Conservation (phyloP, 2,113 vertebrate genomes). For the Sylvia atricapilla region DNA sequence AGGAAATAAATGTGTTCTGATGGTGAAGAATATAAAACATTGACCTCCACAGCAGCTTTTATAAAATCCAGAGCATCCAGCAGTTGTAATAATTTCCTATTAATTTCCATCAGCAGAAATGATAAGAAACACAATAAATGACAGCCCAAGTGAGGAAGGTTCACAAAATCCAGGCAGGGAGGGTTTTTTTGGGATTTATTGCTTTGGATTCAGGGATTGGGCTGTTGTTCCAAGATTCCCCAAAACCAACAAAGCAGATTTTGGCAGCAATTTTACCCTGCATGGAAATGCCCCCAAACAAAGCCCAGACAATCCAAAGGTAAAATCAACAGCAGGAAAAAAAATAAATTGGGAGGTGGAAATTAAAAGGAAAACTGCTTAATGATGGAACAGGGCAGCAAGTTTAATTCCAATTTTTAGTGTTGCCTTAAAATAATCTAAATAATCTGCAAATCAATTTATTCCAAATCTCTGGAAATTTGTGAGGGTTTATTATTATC, state of each 20-base stretch:
- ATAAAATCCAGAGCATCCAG: not conserved
- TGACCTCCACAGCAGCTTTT: not conserved
- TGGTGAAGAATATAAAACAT: not conserved
- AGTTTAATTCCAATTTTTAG: not conserved
- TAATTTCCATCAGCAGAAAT: not conserved
- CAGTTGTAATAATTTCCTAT: not conserved
- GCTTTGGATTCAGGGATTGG: not conserved
- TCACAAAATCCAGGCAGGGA: not conserved
- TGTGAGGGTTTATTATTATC: not conserved
- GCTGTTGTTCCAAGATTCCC: not conserved
- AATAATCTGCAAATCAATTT: not conserved
- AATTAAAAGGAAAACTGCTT: not conserved
- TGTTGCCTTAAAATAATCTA: not conserved
- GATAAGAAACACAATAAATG: not conserved
- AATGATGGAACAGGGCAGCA: not conserved
- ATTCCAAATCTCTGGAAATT: not conserved
- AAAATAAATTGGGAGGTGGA: not conserved
- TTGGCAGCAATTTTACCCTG: not conserved
- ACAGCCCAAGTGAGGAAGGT: not conserved
- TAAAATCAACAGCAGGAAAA: not conserved
- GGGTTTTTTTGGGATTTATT: accelerated
- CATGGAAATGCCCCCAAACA: not conserved
- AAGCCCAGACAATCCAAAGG: not conserved
- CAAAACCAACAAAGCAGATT: not conserved
- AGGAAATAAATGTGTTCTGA: not conserved